These are phyloP conservation scores for Pristionchus fissidentatus DNA, from an alignment of 2,888 invertebrate species.

Conservation along the genomic window DNA sequence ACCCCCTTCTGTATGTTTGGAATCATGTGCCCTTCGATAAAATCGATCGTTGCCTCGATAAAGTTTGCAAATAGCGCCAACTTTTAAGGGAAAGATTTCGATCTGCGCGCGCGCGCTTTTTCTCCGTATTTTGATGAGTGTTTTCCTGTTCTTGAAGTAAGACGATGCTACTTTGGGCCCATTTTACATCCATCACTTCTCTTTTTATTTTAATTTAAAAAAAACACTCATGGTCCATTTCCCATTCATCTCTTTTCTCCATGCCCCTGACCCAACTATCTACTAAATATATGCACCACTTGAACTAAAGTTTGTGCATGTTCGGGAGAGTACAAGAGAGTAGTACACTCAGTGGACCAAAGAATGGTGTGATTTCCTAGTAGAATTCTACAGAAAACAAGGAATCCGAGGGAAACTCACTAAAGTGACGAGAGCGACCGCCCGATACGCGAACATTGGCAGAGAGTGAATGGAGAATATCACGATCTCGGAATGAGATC, in stretches of 20 bases:
- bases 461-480: not conserved
- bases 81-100: too few relatives aligned
- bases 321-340: not conserved
- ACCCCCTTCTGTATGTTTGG: too few relatives aligned
- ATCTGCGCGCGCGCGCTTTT: too few relatives aligned
- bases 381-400: not conserved
- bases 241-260: not conserved
- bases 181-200: too few relatives aligned
- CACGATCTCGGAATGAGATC: not conserved
- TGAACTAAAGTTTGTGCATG: conserved; percentile 26
- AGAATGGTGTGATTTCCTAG: too few relatives aligned
- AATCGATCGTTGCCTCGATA: too few relatives aligned
- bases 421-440: not conserved
- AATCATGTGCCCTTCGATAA: too few relatives aligned
- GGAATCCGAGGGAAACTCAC: not conserved
- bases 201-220: too few relatives aligned
- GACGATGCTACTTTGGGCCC: too few relatives aligned
- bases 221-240: conserved; percentile 20
- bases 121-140: too few relatives aligned
- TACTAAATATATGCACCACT: not conserved
- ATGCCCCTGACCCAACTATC: conserved; percentile 29
- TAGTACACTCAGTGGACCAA: not conserved
- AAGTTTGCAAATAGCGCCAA: too few relatives aligned
- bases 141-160: too few relatives aligned
- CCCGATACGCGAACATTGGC: not conserved